These are phyloP conservation scores for Callaeas wilsoni DNA, from an alignment of 2,113 vertebrate genomes.

Conservation along the genomic window DNA sequence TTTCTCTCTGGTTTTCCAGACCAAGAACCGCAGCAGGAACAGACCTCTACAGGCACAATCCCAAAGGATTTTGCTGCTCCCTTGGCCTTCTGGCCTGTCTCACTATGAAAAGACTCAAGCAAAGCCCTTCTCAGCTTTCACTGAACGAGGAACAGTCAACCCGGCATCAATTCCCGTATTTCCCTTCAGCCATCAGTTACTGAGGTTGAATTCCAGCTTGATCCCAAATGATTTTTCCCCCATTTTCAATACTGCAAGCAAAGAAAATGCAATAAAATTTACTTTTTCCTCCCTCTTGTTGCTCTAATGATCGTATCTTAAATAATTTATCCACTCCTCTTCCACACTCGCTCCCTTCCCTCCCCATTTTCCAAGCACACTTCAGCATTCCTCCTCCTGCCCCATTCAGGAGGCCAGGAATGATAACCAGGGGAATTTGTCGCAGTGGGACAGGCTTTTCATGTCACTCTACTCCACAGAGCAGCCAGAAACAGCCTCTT, in stretches of 20 bases:
- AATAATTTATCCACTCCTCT: slow-evolving; percentile 32
- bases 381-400: slow-evolving; percentile 22
- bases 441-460: neutral
- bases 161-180: neutral
- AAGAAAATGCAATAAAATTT: slow-evolving; percentile 29
- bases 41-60: neutral
- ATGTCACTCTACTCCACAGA: neutral
- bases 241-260: slow-evolving; percentile 16
- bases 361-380: neutral
- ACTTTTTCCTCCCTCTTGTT: fast-evolving
- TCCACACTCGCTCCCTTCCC: neutral
- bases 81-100: neutral
- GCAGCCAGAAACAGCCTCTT: neutral
- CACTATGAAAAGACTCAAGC: neutral
- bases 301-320: slow-evolving; percentile 19
- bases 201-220: neutral
- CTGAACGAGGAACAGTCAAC: neutral
- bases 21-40: neutral
- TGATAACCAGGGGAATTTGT: neutral
- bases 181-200: neutral
- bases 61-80: neutral
- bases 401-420: neutral
- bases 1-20: neutral
- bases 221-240: slow-evolving; percentile 4
- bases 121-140: neutral